Percentiles rank a stretch among this genome's conserved stretches.
Evolutionary conservation across 2,797 vertebrate species (phyloP).

Genomic region (Mus caroli): DNA sequence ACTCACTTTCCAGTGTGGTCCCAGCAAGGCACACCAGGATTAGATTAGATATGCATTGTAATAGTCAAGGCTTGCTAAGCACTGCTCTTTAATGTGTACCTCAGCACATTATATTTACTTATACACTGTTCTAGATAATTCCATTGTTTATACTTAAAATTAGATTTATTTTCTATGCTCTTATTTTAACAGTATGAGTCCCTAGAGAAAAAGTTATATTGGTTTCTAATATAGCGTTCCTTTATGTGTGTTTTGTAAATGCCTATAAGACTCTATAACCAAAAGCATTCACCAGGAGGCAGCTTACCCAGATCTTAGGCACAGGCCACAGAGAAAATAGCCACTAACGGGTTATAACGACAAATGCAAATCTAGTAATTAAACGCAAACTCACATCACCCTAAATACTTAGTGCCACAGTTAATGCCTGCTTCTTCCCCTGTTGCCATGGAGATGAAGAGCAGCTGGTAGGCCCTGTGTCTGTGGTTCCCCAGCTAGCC

Average conservation of each 20-base stretch:
- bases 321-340: constrained; percentile 59
- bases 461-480: constrained; percentile 71
- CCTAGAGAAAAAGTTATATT: constrained; percentile 64
- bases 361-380: constrained; percentile 82
- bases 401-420: constrained; percentile 77
- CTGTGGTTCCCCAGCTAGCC: constrained; percentile 66
- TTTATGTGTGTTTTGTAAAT: constrained; percentile 56
- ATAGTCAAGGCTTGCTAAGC: constrained; percentile 41
- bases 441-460: constrained; percentile 78
- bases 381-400: constrained; percentile 82
- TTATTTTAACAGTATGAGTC: constrained; percentile 64
- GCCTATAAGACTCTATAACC: constrained; percentile 52
- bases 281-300: constrained; percentile 65
- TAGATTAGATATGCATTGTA: constrained; percentile 43
- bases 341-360: constrained; percentile 74
- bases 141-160: constrained; percentile 68
- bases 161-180: constrained; percentile 59
- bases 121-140: constrained; percentile 63
- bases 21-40: constrained; percentile 31
- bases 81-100: constrained; percentile 55
- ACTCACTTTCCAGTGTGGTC: constrained; percentile 22
- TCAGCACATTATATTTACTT: constrained; percentile 36
- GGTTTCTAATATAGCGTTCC: constrained; percentile 53
- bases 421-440: constrained; percentile 70
- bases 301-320: constrained; percentile 65